A percentile compares a stretch with the other conserved stretches of the same genome.
phyloP scores from a whole-genome alignment of 1,140 invertebrate species.

The Drosophila prosaltans region DNA sequence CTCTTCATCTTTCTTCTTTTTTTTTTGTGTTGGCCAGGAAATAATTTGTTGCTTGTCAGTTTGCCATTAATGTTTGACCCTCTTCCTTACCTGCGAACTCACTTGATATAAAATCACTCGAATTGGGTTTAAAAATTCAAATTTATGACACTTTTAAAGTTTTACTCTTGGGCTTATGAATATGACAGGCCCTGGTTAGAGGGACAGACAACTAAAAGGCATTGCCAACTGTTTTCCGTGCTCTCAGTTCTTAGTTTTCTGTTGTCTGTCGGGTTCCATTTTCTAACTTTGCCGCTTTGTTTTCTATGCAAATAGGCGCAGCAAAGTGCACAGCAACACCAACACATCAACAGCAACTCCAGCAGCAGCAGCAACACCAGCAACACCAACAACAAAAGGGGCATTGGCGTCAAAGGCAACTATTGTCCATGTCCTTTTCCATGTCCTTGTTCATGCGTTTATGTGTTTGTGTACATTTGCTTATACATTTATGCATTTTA shows the following conservation, averaged over 20 bases:
- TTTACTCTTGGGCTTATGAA: constrained; percentile 26
- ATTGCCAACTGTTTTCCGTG: constrained; percentile 14
- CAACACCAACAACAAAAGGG: constrained; percentile 20
- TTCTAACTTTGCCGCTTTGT: constrained; percentile 61
- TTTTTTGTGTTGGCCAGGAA: constrained; percentile 62
- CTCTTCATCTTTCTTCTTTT: background rate
- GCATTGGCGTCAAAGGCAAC: constrained; percentile 49
- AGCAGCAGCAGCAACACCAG: constrained; percentile 19
- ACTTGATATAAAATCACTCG: background rate
- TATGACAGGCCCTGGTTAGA: constrained; percentile 12
- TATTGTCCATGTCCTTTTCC: constrained; percentile 34
- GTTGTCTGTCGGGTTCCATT: constrained; percentile 15
- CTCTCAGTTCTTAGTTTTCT: constrained; percentile 17
- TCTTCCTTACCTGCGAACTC: constrained; percentile 12
- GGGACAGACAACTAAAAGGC: constrained; percentile 33
- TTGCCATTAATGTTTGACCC: constrained; percentile 50
- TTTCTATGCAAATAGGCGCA: constrained; percentile 44
- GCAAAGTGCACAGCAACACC: constrained; percentile 32
- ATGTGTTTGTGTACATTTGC: constrained; percentile 32
- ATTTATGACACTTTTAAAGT: constrained; percentile 60
- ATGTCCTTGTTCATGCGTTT: constrained; percentile 17
- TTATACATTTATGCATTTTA: constrained; percentile 63
- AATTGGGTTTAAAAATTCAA: constrained; percentile 33
- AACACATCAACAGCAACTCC: constrained; percentile 14
- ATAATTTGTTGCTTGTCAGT: constrained; percentile 64